These are phyloP conservation scores for Sycophila texana DNA, from an alignment of 2,888 invertebrate genomes.

Conservation along the genomic window DNA sequence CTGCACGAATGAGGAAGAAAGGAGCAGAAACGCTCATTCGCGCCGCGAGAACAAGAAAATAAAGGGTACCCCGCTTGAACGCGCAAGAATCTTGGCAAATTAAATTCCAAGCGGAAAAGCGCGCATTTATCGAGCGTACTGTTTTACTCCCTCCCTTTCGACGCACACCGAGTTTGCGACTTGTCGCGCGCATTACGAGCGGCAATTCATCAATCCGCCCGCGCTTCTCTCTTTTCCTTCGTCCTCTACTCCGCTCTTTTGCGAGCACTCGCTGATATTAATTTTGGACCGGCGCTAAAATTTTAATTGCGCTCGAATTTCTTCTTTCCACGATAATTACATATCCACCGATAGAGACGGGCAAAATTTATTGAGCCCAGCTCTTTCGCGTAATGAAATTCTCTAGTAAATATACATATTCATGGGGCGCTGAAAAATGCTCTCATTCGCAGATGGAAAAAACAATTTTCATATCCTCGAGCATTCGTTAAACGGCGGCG, in stretches of 20 bases:
- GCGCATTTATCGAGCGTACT: constrained; percentile 19
- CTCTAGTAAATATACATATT: too few species aligned
- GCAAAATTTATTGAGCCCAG: too few species aligned
- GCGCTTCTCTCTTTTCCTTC: not conserved
- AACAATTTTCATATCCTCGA: too few species aligned
- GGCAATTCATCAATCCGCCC: constrained; percentile 22
- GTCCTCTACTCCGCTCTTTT: not conserved
- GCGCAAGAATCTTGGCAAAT: constrained; percentile 45
- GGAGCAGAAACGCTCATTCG: too few species aligned
- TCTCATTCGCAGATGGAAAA: too few species aligned
- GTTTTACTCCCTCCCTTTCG: constrained; percentile 12
- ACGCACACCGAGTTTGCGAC: not conserved
- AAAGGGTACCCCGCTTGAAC: constrained; percentile 1
- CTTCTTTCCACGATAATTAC: too few species aligned
- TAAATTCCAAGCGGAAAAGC: constrained; percentile 28
- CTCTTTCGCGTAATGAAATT: too few species aligned
- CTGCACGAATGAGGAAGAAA: too few species aligned
- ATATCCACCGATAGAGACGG: too few species aligned
- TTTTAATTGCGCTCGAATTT: too few species aligned
- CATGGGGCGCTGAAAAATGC: too few species aligned
- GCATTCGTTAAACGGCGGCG: too few species aligned
- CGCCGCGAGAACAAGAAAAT: not conserved
- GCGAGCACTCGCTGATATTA: constrained; percentile 14
- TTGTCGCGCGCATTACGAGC: not conserved
- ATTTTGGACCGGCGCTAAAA: not conserved